phyloP scores from a whole-genome alignment of 2,797 vertebrate species.

The Gallinago stenura region DNA sequence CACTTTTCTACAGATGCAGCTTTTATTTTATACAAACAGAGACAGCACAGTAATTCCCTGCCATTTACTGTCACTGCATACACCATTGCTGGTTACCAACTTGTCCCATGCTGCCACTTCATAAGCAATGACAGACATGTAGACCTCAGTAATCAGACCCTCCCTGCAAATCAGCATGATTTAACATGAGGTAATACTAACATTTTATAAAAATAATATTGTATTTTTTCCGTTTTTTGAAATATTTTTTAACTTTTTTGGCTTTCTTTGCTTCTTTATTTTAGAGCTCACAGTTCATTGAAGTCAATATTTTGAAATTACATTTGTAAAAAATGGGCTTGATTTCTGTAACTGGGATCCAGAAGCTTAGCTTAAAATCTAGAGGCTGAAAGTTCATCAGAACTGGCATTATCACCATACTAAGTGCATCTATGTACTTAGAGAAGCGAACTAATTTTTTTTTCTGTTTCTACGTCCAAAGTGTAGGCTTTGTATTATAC shows the following conservation, averaged over 20 bases:
- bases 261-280: neutral
- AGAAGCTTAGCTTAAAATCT: neutral
- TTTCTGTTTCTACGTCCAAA: neutral
- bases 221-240: accelerated
- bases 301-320: neutral
- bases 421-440: neutral
- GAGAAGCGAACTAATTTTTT: accelerated
- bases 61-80: neutral
- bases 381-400: neutral
- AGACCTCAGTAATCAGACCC: neutral
- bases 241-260: neutral
- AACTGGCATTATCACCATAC: neutral
- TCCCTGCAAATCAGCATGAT: neutral
- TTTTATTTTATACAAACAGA: neutral
- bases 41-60: neutral
- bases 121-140: neutral
- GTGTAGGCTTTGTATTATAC: neutral
- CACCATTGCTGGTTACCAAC: neutral
- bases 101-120: neutral
- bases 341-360: neutral
- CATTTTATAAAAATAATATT: neutral
- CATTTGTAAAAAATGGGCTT: neutral
- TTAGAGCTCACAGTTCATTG: neutral
- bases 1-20: neutral
- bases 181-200: neutral